A percentile compares a stretch with the other conserved stretches of the same genome.
Evolutionary conservation across 2,888 invertebrate genomes (phyloP).

Genomic region (Prenolepis imparis): DNA sequence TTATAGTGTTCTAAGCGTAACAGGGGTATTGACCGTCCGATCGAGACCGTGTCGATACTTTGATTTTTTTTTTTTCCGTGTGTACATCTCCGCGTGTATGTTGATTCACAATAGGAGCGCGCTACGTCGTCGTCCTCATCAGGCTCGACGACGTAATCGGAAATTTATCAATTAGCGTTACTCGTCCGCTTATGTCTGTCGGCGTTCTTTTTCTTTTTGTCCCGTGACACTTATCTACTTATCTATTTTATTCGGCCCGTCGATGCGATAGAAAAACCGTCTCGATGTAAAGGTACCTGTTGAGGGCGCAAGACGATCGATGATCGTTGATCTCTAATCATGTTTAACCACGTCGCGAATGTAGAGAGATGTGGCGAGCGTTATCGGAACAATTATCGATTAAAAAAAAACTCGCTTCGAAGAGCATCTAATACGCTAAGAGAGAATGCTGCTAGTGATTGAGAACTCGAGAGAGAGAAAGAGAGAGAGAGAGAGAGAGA

Average conservation of each 20-base stretch:
- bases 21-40: constrained; percentile 43
- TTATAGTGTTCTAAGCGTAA: constrained; percentile 57
- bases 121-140: constrained; percentile 36
- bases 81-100: constrained; percentile 41
- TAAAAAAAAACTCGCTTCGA: constrained; percentile 1
- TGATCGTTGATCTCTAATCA: constrained; percentile 20
- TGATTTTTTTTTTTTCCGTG: constrained; percentile 52
- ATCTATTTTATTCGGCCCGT: constrained; percentile 23
- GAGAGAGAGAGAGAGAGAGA: too few relatives aligned
- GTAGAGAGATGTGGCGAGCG: neutral
- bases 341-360: neutral
- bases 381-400: constrained; percentile 2
- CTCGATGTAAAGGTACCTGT: constrained; percentile 43
- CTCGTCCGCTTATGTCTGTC: constrained; percentile 34
- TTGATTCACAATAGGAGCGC: constrained; percentile 35
- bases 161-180: constrained; percentile 10
- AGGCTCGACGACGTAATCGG: neutral
- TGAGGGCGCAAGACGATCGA: constrained; percentile 11
- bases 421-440: neutral
- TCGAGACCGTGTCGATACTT: constrained; percentile 45
- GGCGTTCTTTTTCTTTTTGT: constrained; percentile 27
- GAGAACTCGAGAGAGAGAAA: neutral
- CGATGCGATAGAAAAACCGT: constrained; percentile 21
- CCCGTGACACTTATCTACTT: neutral
- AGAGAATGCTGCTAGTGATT: neutral